Evolutionary conservation across 2,888 invertebrate genomes (phyloP).

Genomic region (Coelopa pilipes): DNA sequence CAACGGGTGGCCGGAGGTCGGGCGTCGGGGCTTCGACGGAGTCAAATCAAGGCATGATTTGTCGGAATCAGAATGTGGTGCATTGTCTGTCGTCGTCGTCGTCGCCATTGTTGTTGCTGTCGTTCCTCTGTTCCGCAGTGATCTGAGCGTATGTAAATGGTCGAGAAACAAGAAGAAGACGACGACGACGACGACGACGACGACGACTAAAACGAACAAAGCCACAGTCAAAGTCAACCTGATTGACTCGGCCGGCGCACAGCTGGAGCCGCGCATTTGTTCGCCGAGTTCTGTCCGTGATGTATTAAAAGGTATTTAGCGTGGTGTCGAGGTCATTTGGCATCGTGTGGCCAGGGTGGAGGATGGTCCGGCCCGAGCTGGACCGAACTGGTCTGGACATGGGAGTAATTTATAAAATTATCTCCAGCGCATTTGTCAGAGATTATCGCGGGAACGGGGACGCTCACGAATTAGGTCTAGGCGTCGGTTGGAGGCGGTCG

Average conservation of each 20-base stretch:
- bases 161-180: not conserved
- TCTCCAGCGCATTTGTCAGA: not conserved
- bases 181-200: not conserved
- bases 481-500: not conserved
- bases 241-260: conserved; percentile 53
- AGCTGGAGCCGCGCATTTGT: conserved; percentile 50
- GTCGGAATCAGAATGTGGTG: conserved; percentile 2
- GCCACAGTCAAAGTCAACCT: conserved; percentile 35
- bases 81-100: not conserved
- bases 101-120: not conserved
- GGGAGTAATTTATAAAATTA: not conserved
- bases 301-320: conserved; percentile 29
- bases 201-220: not conserved
- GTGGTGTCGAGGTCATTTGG: conserved; percentile 43
- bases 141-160: not conserved
- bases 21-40: not conserved
- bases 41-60: conserved; percentile 13
- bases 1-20: not conserved
- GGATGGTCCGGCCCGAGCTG: not conserved
- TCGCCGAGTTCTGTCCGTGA: conserved; percentile 16
- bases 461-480: too few relatives aligned
- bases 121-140: not conserved
- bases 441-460: too few relatives aligned
- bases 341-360: conserved; percentile 46
- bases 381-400: not conserved